A percentile compares a stretch with the other conserved stretches of the same genome.
Conservation (phyloP, 2,888 invertebrate genomes). For the Eupithecia centaureata region DNA sequence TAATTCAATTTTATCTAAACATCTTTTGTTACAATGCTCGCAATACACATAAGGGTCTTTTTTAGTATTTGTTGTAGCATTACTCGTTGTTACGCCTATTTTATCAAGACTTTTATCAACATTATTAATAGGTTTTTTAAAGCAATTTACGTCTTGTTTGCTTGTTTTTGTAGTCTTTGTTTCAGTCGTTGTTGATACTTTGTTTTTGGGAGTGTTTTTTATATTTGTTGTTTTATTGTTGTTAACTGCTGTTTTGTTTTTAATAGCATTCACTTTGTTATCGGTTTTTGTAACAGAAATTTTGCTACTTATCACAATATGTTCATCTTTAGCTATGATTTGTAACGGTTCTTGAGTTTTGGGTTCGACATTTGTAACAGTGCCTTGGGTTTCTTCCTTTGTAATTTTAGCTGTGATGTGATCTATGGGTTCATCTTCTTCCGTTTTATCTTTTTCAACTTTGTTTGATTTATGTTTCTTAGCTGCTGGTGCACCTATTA, state of each 20-base stretch:
- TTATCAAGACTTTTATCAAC: not conserved
- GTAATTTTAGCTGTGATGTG: not conserved
- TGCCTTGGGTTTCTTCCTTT: not conserved
- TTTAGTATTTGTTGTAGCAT: not conserved
- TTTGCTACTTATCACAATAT: not conserved
- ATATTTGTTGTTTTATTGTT: not conserved
- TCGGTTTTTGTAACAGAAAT: not conserved
- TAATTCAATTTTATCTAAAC: slow-evolving; percentile 17
- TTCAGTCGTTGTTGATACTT: not conserved
- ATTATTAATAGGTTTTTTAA: not conserved
- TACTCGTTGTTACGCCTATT: not conserved
- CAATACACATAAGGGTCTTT: slow-evolving; percentile 21
- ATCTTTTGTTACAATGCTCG: slow-evolving; percentile 27
- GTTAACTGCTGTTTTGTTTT: not conserved
- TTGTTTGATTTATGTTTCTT: slow-evolving; percentile 33
- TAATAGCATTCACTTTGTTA: not conserved
- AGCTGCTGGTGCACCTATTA: slow-evolving; percentile 25
- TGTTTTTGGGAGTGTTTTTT: too few species aligned
- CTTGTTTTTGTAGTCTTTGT: not conserved
- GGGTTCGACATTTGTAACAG: not conserved
- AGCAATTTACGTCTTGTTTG: not conserved
- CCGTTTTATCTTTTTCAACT: slow-evolving; percentile 1
- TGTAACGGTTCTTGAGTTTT: not conserved
- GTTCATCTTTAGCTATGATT: not conserved
- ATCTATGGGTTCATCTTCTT: not conserved